Conservation (phyloP, 2,888 invertebrate genomes). For the Amiota minor region DNA sequence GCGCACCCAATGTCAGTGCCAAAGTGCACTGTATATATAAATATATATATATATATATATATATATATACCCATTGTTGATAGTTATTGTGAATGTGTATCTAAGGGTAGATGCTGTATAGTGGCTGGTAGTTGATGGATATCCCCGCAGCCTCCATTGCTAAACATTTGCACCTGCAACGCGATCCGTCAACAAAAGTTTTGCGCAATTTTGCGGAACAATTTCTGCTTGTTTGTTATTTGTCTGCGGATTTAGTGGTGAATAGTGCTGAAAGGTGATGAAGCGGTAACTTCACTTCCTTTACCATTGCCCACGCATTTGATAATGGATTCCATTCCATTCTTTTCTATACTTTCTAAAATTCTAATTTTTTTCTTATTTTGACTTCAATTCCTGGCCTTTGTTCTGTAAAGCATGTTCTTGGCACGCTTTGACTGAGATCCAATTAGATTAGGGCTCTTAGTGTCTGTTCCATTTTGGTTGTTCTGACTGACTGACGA, state of each 20-base stretch:
- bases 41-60: background rate
- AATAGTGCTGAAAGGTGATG: background rate
- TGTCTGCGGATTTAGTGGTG: constrained; percentile 21
- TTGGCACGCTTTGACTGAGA: background rate
- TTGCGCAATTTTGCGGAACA: constrained; percentile 52
- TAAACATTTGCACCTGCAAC: constrained; percentile 51
- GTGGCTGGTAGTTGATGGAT: background rate
- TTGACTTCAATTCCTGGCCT: background rate
- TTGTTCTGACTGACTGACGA: too few relatives aligned
- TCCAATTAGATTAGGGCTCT: background rate
- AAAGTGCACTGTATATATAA: background rate
- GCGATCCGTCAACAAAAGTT: constrained; percentile 54
- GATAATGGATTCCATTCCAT: background rate
- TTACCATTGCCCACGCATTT: background rate
- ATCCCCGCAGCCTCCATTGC: background rate
- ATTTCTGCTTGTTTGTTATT: constrained; percentile 27
- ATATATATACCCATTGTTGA: too few relatives aligned
- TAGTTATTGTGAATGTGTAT: background rate
- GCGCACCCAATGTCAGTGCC: constrained; percentile 9
- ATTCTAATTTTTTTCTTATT: background rate
- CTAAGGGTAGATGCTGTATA: background rate
- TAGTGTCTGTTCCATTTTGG: too few relatives aligned
- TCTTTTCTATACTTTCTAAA: background rate
- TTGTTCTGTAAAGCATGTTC: background rate
- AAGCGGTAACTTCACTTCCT: background rate